Evolutionary conservation across 2,113 vertebrate genomes (phyloP), one percentile per base, ranked within the genome.

Genomic region (Coptodon bakossiorum): DNA sequence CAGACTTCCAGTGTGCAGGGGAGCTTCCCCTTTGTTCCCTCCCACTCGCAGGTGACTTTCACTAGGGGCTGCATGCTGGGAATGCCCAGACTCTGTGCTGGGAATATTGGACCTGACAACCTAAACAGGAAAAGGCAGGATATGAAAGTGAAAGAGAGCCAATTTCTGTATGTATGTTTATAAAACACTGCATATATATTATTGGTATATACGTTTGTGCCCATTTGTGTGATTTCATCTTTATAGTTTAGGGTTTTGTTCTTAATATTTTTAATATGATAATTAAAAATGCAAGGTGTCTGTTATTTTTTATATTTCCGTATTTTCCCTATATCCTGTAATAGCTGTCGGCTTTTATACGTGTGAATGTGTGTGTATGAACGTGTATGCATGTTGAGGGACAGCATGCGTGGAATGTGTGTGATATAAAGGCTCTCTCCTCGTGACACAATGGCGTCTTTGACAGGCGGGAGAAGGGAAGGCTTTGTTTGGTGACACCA

Each of bases 391-490:
- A 17, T 34, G 59, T 40, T 27, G 63, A 71, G 59, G 95, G 96
- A 94, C 96, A 97, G 95, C 95, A 96, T 98, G 97, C 90, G 94
- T 94, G 97, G 98, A 99, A 99, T 99, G 98, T 96, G 97, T 96
- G 97, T 96, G 90, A 91, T 97, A 98, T 97, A 98, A 98, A 97
- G 96, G 96, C 96, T 96, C 96, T 95, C 94, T 97, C 96, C 92
- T 91, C 95, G 88, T 94, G 90, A 94, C 96, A 99, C 98, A 99
- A 99, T 97, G 95, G 96, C 91, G 96, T 97, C 98, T 98, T 99
- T 98, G 98, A 99, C 97, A 97, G 95, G 95, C 97, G 94, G 93
- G 96, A 98, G 98, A 99, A 99, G 96, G 95, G 97, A 94, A 93
- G 92, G 94, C 97, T 98, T 99, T 99, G 98, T 99, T 94, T 95